Evolutionary conservation across 2,888 invertebrate species (phyloP), one percentile per base, ranked within the genome.

Genomic region (Nezara viridula): DNA sequence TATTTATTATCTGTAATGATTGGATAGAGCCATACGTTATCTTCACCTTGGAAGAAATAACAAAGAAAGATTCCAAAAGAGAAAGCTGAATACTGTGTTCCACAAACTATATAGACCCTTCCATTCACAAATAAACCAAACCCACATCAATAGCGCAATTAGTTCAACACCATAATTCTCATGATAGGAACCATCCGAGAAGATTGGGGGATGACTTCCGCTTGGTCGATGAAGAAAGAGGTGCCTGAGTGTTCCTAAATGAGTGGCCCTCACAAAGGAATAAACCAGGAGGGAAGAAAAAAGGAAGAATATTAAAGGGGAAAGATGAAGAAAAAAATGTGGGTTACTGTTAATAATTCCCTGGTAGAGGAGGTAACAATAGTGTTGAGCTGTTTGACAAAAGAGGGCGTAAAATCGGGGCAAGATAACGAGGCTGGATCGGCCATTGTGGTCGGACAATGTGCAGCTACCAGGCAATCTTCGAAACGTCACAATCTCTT

Each of bases 371-470:
- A 40, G 44, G 14, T n/a, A 81, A 81, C 81, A 81, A 81, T 81
- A 47, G 81, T 77, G 77, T 40, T 47, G 40, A 44, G 81, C 81
- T 47, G 81, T 81, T 81, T 81, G 81, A 81, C 40, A 81, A 81
- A 81, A 81, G 81, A 73, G 44, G 44, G 81, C 81, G 81, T 81
- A 81, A 81, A 81, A 81, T 81, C 81, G 40, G 81, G 81, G 81
- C 81, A 81, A 81, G 81, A 81, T 81, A 81, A 81, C 81, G 81
- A 81, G 81, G 21, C 77, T 37, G 77, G 81, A 44, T 81, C 44
- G 81, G 81, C 44, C 44, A 44, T 81, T 81, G 81, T 81, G n/a
- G n/a, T 12, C 24, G 81, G 44, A 81, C 81, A 81, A 81, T 81
- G 44, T 81, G 81, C 24, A 24, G 81, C 81, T 6, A 19, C 12